Evolutionary conservation across 2,888 invertebrate genomes (phyloP).

Genomic region (Punctoribates punctum): DNA sequence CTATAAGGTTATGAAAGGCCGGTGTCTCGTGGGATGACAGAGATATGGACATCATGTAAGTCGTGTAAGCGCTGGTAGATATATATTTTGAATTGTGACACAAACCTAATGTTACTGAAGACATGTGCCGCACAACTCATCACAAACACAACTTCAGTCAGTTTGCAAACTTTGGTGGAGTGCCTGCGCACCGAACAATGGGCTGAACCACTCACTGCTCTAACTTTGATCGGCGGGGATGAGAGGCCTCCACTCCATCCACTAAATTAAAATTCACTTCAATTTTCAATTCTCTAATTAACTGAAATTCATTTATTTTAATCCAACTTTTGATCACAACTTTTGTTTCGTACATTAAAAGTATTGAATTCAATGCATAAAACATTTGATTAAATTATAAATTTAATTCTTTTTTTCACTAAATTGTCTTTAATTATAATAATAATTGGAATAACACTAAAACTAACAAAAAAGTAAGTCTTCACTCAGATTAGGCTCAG

Average conservation of each 20-base stretch:
- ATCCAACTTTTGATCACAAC: too few species aligned
- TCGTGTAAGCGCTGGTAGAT: neutral
- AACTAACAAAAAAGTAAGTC: too few species aligned
- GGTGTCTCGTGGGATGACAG: constrained; percentile 14
- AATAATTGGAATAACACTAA: too few species aligned
- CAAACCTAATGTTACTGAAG: constrained; percentile 20
- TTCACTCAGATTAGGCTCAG: too few species aligned
- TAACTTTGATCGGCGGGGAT: neutral
- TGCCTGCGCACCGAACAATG: constrained; percentile 26
- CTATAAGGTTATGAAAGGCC: constrained; percentile 17
- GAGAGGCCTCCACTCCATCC: neutral
- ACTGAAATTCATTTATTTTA: too few species aligned
- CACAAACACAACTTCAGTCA: neutral
- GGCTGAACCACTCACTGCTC: constrained; percentile 13
- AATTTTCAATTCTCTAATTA: too few species aligned
- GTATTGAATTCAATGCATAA: too few species aligned
- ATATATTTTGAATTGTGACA: neutral
- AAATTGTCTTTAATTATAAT: too few species aligned
- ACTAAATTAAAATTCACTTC: too few species aligned
- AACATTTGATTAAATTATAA: too few species aligned
- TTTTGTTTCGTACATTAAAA: too few species aligned
- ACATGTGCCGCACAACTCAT: constrained; percentile 24
- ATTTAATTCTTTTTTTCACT: too few species aligned
- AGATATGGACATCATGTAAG: neutral
- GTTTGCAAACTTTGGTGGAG: neutral